A percentile compares a stretch with the other conserved stretches of the same genome.
Conservation (phyloP, 2,113 vertebrate genomes). For the Mesembrinibis cayennensis region DNA sequence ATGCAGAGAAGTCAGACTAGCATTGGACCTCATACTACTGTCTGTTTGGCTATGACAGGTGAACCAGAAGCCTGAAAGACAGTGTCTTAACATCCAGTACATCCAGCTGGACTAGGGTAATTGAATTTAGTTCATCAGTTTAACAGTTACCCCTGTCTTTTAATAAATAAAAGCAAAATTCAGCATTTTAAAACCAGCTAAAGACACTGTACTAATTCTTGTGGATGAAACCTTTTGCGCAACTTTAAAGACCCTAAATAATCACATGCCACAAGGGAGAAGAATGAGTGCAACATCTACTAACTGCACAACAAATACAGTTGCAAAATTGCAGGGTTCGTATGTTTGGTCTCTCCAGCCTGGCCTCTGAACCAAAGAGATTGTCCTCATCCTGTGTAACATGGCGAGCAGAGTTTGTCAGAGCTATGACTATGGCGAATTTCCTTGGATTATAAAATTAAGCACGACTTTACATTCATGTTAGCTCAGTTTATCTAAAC, state of each 20-base stretch:
- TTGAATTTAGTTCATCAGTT: not conserved
- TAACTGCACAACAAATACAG: not conserved
- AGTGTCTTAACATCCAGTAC: not conserved
- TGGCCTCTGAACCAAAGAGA: not conserved
- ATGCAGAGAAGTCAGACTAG: not conserved
- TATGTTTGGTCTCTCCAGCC: not conserved
- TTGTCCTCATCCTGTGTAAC: not conserved
- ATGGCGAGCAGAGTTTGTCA: not conserved
- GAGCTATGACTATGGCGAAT: not conserved
- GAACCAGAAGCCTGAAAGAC: not conserved
- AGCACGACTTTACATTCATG: fast-evolving
- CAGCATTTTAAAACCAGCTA: not conserved
- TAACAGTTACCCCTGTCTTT: not conserved
- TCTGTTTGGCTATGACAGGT: not conserved
- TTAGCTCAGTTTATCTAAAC: not conserved
- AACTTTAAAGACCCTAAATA: not conserved
- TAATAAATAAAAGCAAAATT: not conserved
- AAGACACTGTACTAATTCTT: not conserved
- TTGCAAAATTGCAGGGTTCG: not conserved
- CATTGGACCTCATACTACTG: not conserved
- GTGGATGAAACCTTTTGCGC: not conserved
- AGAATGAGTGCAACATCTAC: not conserved
- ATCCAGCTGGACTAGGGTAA: not conserved
- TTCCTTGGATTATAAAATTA: not conserved
- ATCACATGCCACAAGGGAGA: not conserved